Conservation (phyloP, 2,888 invertebrate species). For the Deilephila elpenor region DNA sequence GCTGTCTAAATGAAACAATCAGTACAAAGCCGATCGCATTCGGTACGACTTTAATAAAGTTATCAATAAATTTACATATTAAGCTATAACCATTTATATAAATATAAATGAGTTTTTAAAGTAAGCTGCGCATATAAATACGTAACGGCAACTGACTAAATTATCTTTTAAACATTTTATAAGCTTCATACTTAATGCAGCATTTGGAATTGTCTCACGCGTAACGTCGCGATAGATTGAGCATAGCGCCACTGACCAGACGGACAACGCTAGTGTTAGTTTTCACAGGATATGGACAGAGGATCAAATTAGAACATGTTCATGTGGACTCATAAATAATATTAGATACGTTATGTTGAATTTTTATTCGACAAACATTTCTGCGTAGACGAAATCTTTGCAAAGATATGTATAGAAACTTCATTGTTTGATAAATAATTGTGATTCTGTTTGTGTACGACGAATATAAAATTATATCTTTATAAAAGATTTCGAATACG, state of each 20-base stretch:
- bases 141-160: slow-evolving; percentile 13
- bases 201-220: slow-evolving; percentile 9
- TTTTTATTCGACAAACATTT: neutral
- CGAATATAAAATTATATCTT: neutral
- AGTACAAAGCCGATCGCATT: slow-evolving; percentile 22
- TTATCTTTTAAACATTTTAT: neutral
- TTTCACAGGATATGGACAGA: neutral
- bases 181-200: slow-evolving; percentile 21
- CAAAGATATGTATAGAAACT: slow-evolving; percentile 3
- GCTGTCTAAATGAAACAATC: slow-evolving; percentile 27
- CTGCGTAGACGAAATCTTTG: neutral
- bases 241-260: neutral
- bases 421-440: slow-evolving; percentile 15
- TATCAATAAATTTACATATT: slow-evolving; percentile 41
- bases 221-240: neutral
- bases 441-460: slow-evolving; percentile 8
- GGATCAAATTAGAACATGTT: neutral
- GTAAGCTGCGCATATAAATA: slow-evolving; percentile 25
- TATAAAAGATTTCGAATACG: neutral
- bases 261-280: neutral
- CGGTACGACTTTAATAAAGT: slow-evolving; percentile 32
- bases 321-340: neutral
- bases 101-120: slow-evolving; percentile 39
- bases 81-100: slow-evolving; percentile 55
- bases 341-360: neutral